Conservation (phyloP, 2,113 vertebrate genomes). For the Ailuropoda melanoleuca region DNA sequence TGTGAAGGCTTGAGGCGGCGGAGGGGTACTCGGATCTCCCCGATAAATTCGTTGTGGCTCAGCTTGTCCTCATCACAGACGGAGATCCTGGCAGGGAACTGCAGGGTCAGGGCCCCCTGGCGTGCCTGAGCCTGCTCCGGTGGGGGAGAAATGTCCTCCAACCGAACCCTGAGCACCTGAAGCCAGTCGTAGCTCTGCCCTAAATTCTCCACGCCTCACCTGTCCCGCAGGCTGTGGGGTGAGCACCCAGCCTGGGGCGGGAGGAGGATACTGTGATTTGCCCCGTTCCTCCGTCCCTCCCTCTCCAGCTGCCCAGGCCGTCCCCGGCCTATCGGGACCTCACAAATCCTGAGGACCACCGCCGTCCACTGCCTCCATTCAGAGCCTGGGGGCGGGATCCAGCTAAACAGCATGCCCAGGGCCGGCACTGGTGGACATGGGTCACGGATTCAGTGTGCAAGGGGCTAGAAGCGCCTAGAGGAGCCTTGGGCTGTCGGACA, state of each 20-base stretch:
- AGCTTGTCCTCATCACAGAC: slow-evolving; percentile 94
- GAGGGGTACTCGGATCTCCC: slow-evolving; percentile 90
- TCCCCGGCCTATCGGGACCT: not conserved
- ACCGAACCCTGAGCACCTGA: not conserved
- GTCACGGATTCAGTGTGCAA: not conserved
- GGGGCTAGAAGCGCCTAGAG: not conserved
- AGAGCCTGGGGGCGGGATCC: not conserved
- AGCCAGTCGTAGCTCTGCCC: not conserved
- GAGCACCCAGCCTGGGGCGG: not conserved
- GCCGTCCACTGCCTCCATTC: not conserved
- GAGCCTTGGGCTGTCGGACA: not conserved
- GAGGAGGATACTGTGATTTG: not conserved
- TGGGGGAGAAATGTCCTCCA: not conserved
- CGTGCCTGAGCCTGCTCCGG: not conserved
- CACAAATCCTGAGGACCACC: not conserved
- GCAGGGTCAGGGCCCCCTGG: slow-evolving; percentile 45
- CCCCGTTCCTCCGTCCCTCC: not conserved
- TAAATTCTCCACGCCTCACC: not conserved
- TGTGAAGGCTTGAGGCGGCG: slow-evolving; percentile 89
- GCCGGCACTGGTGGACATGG: no score
- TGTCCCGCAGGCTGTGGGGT: not conserved
- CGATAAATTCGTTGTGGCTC: slow-evolving; percentile 94
- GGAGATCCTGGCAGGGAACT: slow-evolving; percentile 84
- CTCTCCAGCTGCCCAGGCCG: not conserved
- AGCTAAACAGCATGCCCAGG: not conserved